Evolutionary conservation across 2,113 vertebrate genomes (phyloP), one percentile per base, ranked within the genome.

Genomic region (Scartelaos histophorus): DNA sequence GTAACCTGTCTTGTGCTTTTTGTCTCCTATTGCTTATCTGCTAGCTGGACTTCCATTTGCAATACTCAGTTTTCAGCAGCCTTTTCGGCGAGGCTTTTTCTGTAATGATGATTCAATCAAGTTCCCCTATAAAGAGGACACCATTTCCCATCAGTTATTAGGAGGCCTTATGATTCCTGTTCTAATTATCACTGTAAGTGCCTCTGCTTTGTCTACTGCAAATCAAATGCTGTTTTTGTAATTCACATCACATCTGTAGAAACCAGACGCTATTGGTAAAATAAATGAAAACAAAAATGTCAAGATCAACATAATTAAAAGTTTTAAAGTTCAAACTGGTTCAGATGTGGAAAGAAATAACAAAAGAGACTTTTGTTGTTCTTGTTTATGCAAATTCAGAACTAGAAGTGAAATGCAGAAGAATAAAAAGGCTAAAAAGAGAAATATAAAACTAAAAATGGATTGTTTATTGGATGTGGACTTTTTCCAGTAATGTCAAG

Each of bases 21-120:
- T 66, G 43, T 95, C 94, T 93, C 87, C 90, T 72, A 88, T 94
- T 96, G 91, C 93, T 88, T 95, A 94, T 95, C 94, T 95, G 94
- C 90, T 95, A 99, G 98, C 91, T 91, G 97, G 96, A 96, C 95
- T 98, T 86, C 98, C 97, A 89, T 97, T 97, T 94, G 94, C 93
- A 93, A 96, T 97, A 94, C 97, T 99, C 95, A 95, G 84, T 93
- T 85, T 88, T 81, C 92, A 82, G 84, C 95, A 95, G 83, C 94
- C 97, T 85, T 98, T 96, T 94, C 95, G 93, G 82, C 95, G 97
- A 88, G 98, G 98, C 93, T 91, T 97, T 95, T 99, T 96, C 98
- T 99, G 98, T 98, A 97, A 93, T 88, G 98, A 99, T 92, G 96
- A 97, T 87, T 95, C 98, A 78, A 95, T 99, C 97, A 94, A 92